phyloP scores from a whole-genome alignment of 2,888 invertebrate genomes.

The Limenitis camilla region DNA sequence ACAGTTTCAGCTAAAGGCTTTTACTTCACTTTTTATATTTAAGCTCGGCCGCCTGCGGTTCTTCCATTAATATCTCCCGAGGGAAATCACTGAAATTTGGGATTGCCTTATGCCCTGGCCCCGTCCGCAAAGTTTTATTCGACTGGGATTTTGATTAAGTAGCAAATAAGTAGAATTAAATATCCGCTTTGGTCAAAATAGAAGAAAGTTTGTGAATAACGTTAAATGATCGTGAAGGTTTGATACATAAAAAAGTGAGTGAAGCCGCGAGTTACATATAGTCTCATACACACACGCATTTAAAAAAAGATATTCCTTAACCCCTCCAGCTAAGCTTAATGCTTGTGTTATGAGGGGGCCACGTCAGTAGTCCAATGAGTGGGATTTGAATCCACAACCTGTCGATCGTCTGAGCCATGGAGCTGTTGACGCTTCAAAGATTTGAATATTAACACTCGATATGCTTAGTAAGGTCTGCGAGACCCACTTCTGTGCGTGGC shows the following conservation, averaged over 20 bases:
- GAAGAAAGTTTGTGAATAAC: not conserved
- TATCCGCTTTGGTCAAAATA: constrained; percentile 1
- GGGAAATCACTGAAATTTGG: constrained; percentile 30
- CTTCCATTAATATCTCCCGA: constrained; percentile 27
- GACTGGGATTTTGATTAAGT: constrained; percentile 23
- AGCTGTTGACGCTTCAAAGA: too few relatives aligned
- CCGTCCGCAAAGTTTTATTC: constrained; percentile 26
- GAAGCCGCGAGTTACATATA: too few relatives aligned
- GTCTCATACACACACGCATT: too few relatives aligned
- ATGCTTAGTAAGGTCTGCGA: too few relatives aligned
- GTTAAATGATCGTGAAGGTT: not conserved
- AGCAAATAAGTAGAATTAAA: constrained; percentile 25
- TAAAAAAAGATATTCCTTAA: too few relatives aligned
- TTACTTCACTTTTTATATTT: constrained; percentile 27
- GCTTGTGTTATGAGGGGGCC: too few relatives aligned
- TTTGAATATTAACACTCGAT: not conserved
- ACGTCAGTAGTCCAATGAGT: too few relatives aligned
- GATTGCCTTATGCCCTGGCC: constrained; percentile 26
- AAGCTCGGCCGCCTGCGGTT: constrained; percentile 25
- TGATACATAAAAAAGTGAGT: too few relatives aligned
- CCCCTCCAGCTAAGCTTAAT: too few relatives aligned
- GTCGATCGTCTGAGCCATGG: too few relatives aligned
- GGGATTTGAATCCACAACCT: too few relatives aligned
- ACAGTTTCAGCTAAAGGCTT: constrained; percentile 20
- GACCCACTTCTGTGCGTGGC: too few relatives aligned